Evolutionary conservation across 2,888 invertebrate genomes (phyloP), one percentile per base, ranked within the genome.

Genomic region (Drosophila rubida): DNA sequence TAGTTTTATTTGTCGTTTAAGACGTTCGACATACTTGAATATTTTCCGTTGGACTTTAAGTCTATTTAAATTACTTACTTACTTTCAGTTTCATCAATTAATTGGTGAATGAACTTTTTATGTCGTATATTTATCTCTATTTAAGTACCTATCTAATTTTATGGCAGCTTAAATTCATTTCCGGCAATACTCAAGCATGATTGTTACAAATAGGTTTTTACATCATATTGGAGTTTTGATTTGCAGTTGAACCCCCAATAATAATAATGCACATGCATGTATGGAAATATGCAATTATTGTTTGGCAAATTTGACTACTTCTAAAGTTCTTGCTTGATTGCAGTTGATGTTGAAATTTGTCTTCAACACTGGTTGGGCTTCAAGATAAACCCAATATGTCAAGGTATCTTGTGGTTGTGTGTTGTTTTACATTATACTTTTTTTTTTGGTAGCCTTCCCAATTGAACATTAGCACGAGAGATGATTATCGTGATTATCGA

Each of bases 401-500:
- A 82, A 86, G 81, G 81, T 71, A 68, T 39, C 13, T 22, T 63
- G 71, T 4, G 69, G 80, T 57, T 65, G 63, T 44, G n/a, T 37
- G 27, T 37, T 49, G 37, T 27, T 35, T 44, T 32, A 32, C 32
- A 4, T 11, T 32, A 11, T 32, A n/a, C 7, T 44, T 50, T 41
- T 23, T 44, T 63, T 60, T 60, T 60, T 25, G 72, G 45, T 55
- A 60, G 45, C 57, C 58, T 64, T 75, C 32, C 42, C 45, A 58
- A 62, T 58, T 57, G 37, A 42, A 51, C 61, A 78, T 57, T 63
- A 53, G 84, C 78, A 81, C 62, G 75, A 67, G 59, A 64, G 55
- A 42, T 68, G 67, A 62, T 65, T 77, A 77, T 64, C 23, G 37
- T 71, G 55, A 80, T 80, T 68, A 84, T 63, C 54, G 58, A 62